Evolutionary conservation across 2,888 invertebrate genomes (phyloP), one percentile per base, ranked within the genome.

Genomic region (Hipparchia sbordonii): DNA sequence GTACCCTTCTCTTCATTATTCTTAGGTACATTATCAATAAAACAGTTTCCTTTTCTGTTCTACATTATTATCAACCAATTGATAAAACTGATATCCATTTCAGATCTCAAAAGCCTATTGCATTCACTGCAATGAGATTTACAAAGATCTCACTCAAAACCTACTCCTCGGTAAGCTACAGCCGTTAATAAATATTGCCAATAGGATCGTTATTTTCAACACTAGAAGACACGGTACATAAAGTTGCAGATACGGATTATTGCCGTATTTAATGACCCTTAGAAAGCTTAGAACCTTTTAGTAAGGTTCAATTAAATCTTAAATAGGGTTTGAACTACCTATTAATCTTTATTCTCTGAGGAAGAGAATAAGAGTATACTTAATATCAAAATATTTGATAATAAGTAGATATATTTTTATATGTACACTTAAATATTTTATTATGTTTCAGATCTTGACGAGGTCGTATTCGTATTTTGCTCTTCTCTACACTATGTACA

Each of bases 401-500:
- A 7, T n/a, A 13, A 6, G 13, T 23, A 57, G 13, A 7, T 13
- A 7, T 13, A 13, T 57, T 13, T 57, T 7, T 2, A 7, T 8
- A 6, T 10, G 2, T 10, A 56, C n/a, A 52, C 0, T 7, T 7
- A 62, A 23, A 23, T 68, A 45, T 70, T 70, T 78, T 46, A 5
- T 68, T 59, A 51, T 71, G 61, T 92, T 92, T 59, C 92, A 93
- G 92, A 93, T 93, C 63, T 81, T 93, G 61, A 88, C 89, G 70
- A 85, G 90, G 76, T 92, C 93, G 1, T 93, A 93, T 77, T 93
- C 93, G 1, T 93, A 92, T 77, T 93, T 93, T 76, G 88, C 93
- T 52, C 85, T 93, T 63, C 82, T 93, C 51, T 92, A 92, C 79
- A 92, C 93, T n/a, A 93, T 93, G 89, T 93, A 91, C 77, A 91